Base-by-base conservation (phyloP, 1,140 invertebrate genomes). In the Drosophila cardini region DNA sequence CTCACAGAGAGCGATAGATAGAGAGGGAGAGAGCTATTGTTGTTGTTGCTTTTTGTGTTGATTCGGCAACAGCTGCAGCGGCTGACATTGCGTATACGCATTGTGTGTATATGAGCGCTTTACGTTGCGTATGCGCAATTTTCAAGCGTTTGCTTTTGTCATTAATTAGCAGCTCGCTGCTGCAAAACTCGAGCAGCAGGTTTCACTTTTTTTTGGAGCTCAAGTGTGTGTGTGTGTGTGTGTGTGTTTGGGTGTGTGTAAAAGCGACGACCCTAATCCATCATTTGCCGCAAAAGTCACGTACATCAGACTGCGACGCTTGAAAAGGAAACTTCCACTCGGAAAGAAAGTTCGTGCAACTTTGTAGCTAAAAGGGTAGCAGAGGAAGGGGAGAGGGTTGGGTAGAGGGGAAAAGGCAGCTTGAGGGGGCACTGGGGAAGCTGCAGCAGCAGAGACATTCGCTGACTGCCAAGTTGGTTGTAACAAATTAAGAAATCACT, bases 401-500 rank as follows among this genome's bases (percentile, higher is more conserved):
- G n/a, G 16, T 5, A 15, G n/a, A n/a, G n/a, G n/a, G n/a, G n/a
- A n/a, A n/a, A n/a, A n/a, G n/a, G n/a, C n/a, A 38, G 32, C 5
- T 7, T 7, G 1, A 2, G n/a, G 7, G 9, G 16, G 45, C 13
- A 13, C 16, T 8, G 16, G 18, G 5, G 56, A 4, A 11, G 57
- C 2, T 15, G 26, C 32, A 36, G n/a, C 55, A 21, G 63, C 65
- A 46, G 57, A 72, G 62, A 15, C 36, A 4, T 8, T 21, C 34
- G 11, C 60, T 83, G 56, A 61, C 71, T 73, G 71, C 64, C 64
- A 73, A 73, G 64, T 73, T 79, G 67, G 61, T 65, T 84, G 69
- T 72, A 71, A 72, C 63, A 87, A 87, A 87, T 89, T 87, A 87
- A 89, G 84, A 87, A 87, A 87, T 87, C 83, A 89, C 83, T 89